Percentiles rank a stretch among this genome's conserved stretches.
These are phyloP conservation scores for Diplodus sargus DNA, from an alignment of 2,797 vertebrate species.

Conservation along the genomic window DNA sequence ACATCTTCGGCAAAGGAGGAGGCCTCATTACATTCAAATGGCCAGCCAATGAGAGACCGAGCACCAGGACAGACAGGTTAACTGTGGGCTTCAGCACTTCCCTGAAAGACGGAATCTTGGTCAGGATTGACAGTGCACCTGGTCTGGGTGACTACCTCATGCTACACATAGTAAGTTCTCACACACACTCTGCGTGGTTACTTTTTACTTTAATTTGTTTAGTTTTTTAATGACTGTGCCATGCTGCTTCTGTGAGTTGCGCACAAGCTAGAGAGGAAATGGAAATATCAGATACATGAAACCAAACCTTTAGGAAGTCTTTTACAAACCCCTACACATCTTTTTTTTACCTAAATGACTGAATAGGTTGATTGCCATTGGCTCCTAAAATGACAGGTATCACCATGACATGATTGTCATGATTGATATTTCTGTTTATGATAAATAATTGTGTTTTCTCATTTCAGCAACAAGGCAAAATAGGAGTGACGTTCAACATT, in stretches of 20 bases:
- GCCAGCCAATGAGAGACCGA: slow-evolving; percentile 97
- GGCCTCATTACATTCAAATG: slow-evolving; percentile 95
- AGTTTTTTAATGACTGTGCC: background rate
- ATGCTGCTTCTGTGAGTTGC: too few species aligned
- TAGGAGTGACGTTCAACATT: slow-evolving; percentile 98
- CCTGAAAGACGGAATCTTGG: slow-evolving; percentile 96
- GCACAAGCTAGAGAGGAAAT: background rate
- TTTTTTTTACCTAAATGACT: too few species aligned
- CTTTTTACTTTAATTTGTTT: background rate
- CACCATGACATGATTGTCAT: too few species aligned
- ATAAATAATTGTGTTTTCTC: slow-evolving; percentile 7
- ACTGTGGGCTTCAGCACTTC: slow-evolving; percentile 98
- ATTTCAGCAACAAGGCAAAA: slow-evolving; percentile 96
- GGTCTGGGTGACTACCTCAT: slow-evolving; percentile 97
- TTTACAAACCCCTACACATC: too few species aligned
- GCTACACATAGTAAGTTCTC: slow-evolving; percentile 95
- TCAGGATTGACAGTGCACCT: slow-evolving; percentile 94
- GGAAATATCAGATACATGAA: background rate
- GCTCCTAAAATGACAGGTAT: too few species aligned
- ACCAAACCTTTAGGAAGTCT: background rate
- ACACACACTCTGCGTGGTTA: background rate
- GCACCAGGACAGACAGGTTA: slow-evolving; percentile 95
- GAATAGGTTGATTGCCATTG: too few species aligned
- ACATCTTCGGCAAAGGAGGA: slow-evolving; percentile 98
- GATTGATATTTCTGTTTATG: background rate